phyloP scores from a whole-genome alignment of 2,113 vertebrate species.

The Xiphias gladius region DNA sequence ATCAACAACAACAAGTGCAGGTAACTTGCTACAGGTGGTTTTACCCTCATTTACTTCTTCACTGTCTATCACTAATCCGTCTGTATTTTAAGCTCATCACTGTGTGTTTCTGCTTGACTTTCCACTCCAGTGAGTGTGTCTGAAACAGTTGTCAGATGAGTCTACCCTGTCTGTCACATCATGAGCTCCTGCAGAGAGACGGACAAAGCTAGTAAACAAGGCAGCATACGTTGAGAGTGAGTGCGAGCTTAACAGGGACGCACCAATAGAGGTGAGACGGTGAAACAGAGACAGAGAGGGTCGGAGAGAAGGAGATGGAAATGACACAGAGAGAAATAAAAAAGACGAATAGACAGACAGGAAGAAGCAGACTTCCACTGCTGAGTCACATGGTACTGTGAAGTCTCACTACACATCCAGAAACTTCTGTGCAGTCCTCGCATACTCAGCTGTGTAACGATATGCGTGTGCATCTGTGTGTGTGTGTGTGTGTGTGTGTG shows the following conservation, averaged over 20 bases:
- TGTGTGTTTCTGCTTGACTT: conserved; percentile 19
- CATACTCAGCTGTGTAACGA: conserved; percentile 78
- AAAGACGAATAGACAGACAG: conserved; percentile 38
- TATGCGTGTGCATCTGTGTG: conserved; percentile 39
- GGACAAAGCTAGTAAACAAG: conserved; percentile 26
- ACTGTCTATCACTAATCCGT: not conserved
- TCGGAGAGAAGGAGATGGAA: not conserved
- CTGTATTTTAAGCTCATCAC: conserved; percentile 25
- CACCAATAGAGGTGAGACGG: conserved; percentile 22
- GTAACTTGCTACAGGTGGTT: not conserved
- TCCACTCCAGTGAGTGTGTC: conserved; percentile 28
- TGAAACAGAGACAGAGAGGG: not conserved
- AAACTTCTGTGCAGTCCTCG: conserved; percentile 56
- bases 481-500: conserved; percentile 24
- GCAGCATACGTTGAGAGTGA: conserved; percentile 1
- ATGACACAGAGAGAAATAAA: conserved; percentile 20
- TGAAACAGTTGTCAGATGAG: conserved; percentile 51
- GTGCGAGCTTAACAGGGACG: conserved; percentile 3
- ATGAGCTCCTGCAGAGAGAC: conserved; percentile 40
- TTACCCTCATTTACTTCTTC: not conserved
- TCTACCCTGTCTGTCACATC: conserved; percentile 42
- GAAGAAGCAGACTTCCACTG: conserved; percentile 40
- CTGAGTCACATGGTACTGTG: conserved; percentile 66
- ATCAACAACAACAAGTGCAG: not conserved
- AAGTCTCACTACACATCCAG: conserved; percentile 57